phyloP scores from a whole-genome alignment of 2,888 invertebrate genomes.

The Thymelicus acteon region DNA sequence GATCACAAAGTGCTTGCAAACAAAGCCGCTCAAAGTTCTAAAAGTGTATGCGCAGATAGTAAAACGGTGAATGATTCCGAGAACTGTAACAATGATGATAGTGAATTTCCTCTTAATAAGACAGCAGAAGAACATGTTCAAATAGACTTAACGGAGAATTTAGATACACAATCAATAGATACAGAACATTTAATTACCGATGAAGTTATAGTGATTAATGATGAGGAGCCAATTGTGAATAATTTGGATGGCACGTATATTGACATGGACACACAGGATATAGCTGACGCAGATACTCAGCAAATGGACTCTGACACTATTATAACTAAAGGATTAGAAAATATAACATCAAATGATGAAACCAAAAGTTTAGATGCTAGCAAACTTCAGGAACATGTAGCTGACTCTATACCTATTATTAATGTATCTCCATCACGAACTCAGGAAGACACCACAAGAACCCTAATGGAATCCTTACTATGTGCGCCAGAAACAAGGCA shows the following conservation, averaged over 20 bases:
- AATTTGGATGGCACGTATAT: slow-evolving; percentile 50
- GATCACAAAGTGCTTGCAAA: slow-evolving; percentile 16
- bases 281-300: slow-evolving; percentile 68
- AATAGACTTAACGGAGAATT: slow-evolving; percentile 61
- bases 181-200: slow-evolving; percentile 45
- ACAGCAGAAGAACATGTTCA: slow-evolving; percentile 53
- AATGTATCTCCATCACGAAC: not conserved
- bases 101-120: slow-evolving; percentile 65
- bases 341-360: slow-evolving; percentile 9
- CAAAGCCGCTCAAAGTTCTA: slow-evolving; percentile 27
- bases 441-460: slow-evolving; percentile 48
- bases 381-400: slow-evolving; percentile 11
- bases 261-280: slow-evolving; percentile 46
- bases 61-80: slow-evolving; percentile 14
- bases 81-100: slow-evolving; percentile 59
- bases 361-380: slow-evolving; percentile 11
- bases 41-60: slow-evolving; percentile 20
- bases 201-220: slow-evolving; percentile 55
- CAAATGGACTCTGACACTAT: slow-evolving; percentile 52
- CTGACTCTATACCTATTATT: not conserved
- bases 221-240: slow-evolving; percentile 48
- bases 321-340: slow-evolving; percentile 23
- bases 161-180: slow-evolving; percentile 62
- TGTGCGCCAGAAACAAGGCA: slow-evolving; percentile 36
- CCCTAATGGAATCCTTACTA: slow-evolving; percentile 46